These are phyloP conservation scores for Strigamia crassipes DNA, from an alignment of 2,888 invertebrate genomes.

Conservation along the genomic window DNA sequence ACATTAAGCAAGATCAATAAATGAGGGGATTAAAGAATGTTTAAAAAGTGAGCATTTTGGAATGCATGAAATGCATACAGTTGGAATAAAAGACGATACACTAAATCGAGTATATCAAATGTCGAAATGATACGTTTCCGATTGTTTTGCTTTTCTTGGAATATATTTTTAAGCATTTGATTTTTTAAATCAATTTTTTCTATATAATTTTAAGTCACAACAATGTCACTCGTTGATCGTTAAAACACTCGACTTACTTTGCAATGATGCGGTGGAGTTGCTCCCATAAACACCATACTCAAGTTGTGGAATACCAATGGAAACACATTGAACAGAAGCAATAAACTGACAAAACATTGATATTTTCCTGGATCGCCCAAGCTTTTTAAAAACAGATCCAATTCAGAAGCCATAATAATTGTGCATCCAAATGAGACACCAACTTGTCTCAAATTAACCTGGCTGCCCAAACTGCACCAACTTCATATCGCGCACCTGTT, in stretches of 20 bases:
- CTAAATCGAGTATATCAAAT: not conserved
- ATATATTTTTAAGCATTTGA: not conserved
- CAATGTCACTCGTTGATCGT: too few species aligned
- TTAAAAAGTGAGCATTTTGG: not conserved
- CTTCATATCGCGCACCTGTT: slow-evolving; percentile 1
- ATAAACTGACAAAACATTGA: slow-evolving; percentile 23
- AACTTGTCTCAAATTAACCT: not conserved
- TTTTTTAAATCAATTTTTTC: too few species aligned
- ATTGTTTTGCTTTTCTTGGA: not conserved
- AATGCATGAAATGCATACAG: not conserved
- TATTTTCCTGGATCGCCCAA: slow-evolving; percentile 36
- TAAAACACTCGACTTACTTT: slow-evolving; percentile 23
- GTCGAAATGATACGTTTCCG: not conserved
- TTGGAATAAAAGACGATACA: not conserved
- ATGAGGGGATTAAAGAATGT: not conserved
- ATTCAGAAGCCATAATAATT: slow-evolving; percentile 24
- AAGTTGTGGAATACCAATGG: slow-evolving; percentile 41
- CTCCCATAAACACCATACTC: slow-evolving; percentile 40
- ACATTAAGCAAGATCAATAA: not conserved
- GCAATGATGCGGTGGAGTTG: slow-evolving; percentile 36
- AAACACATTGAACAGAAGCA: slow-evolving; percentile 25
- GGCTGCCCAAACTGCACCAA: not conserved
- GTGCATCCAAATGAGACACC: not conserved
- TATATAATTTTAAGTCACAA: too few species aligned
- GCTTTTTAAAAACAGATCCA: slow-evolving; percentile 3